These are phyloP conservation scores for Lepidurus apus DNA, from an alignment of 1,140 invertebrate genomes.

Conservation along the genomic window DNA sequence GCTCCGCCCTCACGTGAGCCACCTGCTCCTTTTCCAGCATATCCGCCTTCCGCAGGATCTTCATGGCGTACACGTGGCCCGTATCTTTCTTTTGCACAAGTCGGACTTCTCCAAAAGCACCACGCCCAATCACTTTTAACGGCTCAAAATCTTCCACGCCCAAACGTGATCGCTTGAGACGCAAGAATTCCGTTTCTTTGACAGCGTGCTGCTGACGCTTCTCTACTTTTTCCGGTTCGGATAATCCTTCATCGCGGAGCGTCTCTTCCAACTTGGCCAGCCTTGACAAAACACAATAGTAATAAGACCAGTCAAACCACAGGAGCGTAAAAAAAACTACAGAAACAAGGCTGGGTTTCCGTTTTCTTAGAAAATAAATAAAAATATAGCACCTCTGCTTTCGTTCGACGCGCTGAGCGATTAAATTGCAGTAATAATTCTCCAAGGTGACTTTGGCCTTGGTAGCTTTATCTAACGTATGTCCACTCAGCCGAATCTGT, in stretches of 20 bases:
- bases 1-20: slow-evolving; percentile 95
- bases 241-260: slow-evolving; percentile 81
- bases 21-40: slow-evolving; percentile 99
- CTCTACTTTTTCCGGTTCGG: slow-evolving; percentile 76
- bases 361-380: background rate
- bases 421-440: slow-evolving; percentile 98
- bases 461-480: slow-evolving; percentile 97
- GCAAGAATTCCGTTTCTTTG: slow-evolving; percentile 96
- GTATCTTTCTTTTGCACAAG: slow-evolving; percentile 99
- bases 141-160: slow-evolving; percentile 98
- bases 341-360: background rate
- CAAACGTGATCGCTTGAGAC: slow-evolving; percentile 89
- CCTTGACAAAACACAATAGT: slow-evolving; percentile 49
- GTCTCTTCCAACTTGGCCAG: slow-evolving; percentile 88
- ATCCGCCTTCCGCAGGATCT: slow-evolving; percentile 96
- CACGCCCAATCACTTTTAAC: slow-evolving; percentile 58
- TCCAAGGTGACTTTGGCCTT: slow-evolving; percentile 98
- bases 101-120: slow-evolving; percentile 53
- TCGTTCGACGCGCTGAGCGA: slow-evolving; percentile 93
- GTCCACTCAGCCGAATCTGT: slow-evolving; percentile 71
- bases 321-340: slow-evolving; percentile 25
- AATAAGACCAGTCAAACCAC: slow-evolving; percentile 27
- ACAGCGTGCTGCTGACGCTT: slow-evolving; percentile 90
- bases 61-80: slow-evolving; percentile 99
- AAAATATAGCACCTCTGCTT: slow-evolving; percentile 68